Conservation (phyloP, 1,140 invertebrate genomes). For the Heliothis virescens region DNA sequence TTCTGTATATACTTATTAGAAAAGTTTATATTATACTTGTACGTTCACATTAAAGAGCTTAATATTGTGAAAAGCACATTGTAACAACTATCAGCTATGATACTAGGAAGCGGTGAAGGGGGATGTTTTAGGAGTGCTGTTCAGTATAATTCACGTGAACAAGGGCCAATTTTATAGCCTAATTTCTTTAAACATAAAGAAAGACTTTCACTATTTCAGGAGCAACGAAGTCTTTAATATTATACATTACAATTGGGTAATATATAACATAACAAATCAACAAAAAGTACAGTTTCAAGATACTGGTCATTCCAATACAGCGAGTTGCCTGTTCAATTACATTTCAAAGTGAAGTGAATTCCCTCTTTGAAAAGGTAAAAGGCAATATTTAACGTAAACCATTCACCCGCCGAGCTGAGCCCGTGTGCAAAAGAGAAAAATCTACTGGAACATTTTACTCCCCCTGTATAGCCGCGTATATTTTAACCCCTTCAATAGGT, state of each 20-base stretch:
- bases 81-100: no score
- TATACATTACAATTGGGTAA: neutral
- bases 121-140: no score
- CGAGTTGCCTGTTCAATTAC: constrained; percentile 25
- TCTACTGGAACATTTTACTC: constrained; percentile 41
- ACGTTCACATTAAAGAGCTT: no score
- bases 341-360: constrained; percentile 42
- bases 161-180: no score
- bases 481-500: constrained; percentile 44
- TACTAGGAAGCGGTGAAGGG: no score
- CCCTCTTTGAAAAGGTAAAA: constrained; percentile 57
- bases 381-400: constrained; percentile 64
- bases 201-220: no score
- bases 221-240: neutral
- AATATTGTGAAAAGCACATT: no score
- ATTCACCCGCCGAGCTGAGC: constrained; percentile 48
- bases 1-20: no score
- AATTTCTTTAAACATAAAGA: no score
- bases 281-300: neutral
- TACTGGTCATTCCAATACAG: neutral
- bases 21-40: no score
- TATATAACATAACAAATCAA: neutral
- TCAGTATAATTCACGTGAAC: no score
- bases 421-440: constrained; percentile 46
- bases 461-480: constrained; percentile 38